phyloP scores from a whole-genome alignment of 2,113 vertebrate genomes.

The Rhabdomys dilectus region DNA sequence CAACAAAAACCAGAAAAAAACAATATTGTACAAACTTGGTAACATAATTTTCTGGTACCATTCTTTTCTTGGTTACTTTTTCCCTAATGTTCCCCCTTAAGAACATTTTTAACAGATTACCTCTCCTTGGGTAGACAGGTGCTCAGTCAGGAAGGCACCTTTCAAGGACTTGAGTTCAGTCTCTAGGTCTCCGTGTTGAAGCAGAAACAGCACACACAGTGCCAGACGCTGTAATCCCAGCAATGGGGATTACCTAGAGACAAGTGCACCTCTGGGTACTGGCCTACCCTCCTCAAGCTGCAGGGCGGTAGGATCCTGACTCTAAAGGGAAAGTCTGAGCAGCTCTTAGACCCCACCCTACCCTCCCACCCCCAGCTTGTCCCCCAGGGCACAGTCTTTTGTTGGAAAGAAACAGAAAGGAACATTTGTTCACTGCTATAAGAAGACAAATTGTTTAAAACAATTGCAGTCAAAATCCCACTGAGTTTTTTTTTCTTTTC shows the following conservation, averaged over 20 bases:
- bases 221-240: not conserved
- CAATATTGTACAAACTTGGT: not conserved
- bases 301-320: not conserved
- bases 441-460: conserved; percentile 10
- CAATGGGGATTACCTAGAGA: not conserved
- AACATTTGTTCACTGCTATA: conserved; percentile 12
- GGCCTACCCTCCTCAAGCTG: not conserved
- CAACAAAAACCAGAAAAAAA: not conserved
- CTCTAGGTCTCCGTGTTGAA: not conserved
- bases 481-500: not conserved
- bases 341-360: not conserved
- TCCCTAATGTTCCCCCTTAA: not conserved
- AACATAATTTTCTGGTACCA: not conserved
- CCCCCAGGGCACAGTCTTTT: not conserved
- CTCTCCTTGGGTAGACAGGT: not conserved
- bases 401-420: conserved; percentile 28
- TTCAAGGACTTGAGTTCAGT: not conserved
- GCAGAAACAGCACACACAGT: not conserved
- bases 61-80: conserved; percentile 13
- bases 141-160: not conserved
- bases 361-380: not conserved
- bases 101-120: conserved; percentile 10
- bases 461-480: conserved; percentile 47
- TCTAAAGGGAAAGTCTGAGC: not conserved
- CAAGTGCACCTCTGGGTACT: not conserved